Conservation (phyloP, 2,113 vertebrate species). For the Oxyura jamaicensis region DNA sequence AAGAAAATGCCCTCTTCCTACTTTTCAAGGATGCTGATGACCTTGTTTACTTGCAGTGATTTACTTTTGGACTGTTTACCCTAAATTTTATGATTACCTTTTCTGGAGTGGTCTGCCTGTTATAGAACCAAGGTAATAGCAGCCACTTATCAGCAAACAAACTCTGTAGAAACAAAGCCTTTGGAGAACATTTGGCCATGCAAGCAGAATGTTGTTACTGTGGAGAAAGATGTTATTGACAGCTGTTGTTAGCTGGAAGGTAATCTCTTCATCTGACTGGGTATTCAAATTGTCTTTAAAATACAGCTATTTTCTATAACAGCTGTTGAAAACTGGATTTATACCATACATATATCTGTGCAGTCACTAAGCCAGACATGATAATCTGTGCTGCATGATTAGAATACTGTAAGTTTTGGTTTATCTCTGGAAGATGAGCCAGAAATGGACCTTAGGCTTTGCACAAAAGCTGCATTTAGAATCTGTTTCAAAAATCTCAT, state of each 20-base stretch:
- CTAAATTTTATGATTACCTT: neutral
- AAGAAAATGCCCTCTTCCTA: neutral
- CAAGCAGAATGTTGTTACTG: neutral
- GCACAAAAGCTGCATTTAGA: neutral
- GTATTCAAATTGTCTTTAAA: neutral
- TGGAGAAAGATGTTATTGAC: neutral
- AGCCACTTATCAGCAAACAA: neutral
- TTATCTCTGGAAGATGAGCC: neutral
- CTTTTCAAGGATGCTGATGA: neutral
- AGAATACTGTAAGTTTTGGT: neutral
- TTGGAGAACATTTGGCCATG: neutral
- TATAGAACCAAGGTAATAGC: neutral
- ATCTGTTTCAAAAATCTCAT: neutral
- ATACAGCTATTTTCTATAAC: neutral
- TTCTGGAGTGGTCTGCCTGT: neutral
- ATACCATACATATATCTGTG: neutral
- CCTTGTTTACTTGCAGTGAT: neutral
- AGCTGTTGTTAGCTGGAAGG: neutral
- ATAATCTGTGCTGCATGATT: neutral
- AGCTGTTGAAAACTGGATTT: neutral
- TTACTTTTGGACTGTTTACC: neutral
- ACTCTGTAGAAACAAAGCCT: neutral
- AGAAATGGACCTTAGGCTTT: neutral
- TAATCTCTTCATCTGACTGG: neutral
- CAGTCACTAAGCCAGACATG: neutral